Conservation (phyloP, 2,113 vertebrate species). For the Oryzias javanicus region DNA sequence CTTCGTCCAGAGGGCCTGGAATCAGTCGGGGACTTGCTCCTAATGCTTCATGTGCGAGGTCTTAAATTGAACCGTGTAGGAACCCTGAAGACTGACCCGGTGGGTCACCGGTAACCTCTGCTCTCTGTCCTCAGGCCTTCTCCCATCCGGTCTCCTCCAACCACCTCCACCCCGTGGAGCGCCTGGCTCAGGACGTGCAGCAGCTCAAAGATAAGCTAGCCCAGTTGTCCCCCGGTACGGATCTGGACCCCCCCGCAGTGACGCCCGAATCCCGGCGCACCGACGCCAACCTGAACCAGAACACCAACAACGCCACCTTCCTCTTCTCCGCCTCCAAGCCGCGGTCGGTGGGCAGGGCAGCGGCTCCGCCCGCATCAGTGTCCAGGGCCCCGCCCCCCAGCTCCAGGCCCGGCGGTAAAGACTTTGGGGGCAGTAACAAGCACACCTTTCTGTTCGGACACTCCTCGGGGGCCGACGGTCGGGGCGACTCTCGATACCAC, state of each 20-base stretch:
- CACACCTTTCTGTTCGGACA: conserved; percentile 79
- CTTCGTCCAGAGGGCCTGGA: too few relatives aligned
- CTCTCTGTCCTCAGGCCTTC: conserved; percentile 64
- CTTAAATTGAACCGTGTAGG: too few relatives aligned
- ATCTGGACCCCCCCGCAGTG: conserved; percentile 16
- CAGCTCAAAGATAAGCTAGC: conserved; percentile 70
- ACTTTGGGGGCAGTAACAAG: conserved; percentile 51
- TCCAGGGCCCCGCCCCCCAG: conserved; percentile 22
- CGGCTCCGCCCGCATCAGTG: conserved; percentile 45
- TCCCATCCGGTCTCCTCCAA: conserved; percentile 71
- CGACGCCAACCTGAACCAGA: conserved; percentile 78
- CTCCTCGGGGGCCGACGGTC: conserved; percentile 45
- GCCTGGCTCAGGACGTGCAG: conserved; percentile 75
- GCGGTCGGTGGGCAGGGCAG: conserved; percentile 7
- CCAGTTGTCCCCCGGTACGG: conserved; percentile 21
- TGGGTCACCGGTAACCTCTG: neutral
- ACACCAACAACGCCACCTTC: conserved; percentile 78
- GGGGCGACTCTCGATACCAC: conserved; percentile 46
- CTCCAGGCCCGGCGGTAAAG: conserved; percentile 31
- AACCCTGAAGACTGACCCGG: too few relatives aligned
- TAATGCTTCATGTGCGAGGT: too few relatives aligned
- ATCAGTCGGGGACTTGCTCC: too few relatives aligned
- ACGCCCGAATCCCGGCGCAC: conserved; percentile 33
- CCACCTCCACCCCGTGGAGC: conserved; percentile 75
- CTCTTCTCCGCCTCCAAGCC: conserved; percentile 68